Conservation (phyloP, 2,888 invertebrate genomes). For the Amiota communis region DNA sequence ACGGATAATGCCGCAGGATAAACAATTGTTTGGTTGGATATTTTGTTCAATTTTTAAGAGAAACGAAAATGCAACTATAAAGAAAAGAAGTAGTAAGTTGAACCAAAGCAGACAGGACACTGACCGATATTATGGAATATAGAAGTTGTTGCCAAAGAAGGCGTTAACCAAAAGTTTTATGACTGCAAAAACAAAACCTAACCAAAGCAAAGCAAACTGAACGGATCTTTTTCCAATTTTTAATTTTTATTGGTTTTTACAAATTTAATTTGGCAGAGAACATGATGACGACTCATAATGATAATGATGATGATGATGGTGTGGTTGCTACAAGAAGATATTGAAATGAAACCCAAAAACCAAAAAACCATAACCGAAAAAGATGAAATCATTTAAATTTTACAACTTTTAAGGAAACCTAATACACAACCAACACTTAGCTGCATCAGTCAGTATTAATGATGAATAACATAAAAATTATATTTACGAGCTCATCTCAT, state of each 20-base stretch:
- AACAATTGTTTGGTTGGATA: neutral
- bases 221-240: conserved; percentile 12
- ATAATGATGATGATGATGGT: too few species aligned
- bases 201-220: neutral
- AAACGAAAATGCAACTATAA: conserved; percentile 10
- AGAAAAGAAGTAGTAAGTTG: neutral
- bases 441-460: conserved; percentile 5
- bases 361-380: neutral
- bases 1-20: conserved; percentile 45
- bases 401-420: conserved; percentile 10
- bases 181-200: conserved; percentile 49
- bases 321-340: neutral
- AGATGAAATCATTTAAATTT: neutral
- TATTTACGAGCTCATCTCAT: conserved; percentile 22
- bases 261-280: conserved; percentile 3
- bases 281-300: neutral
- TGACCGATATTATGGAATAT: conserved; percentile 9
- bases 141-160: conserved; percentile 42
- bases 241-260: neutral
- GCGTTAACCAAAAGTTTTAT: conserved; percentile 61
- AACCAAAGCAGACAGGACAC: conserved; percentile 17
- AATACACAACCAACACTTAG: neutral
- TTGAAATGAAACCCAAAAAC: neutral
- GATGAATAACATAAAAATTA: conserved; percentile 23
- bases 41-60: neutral